phyloP scores from a whole-genome alignment of 2,797 vertebrate genomes.

The Galagoides demidoff region DNA sequence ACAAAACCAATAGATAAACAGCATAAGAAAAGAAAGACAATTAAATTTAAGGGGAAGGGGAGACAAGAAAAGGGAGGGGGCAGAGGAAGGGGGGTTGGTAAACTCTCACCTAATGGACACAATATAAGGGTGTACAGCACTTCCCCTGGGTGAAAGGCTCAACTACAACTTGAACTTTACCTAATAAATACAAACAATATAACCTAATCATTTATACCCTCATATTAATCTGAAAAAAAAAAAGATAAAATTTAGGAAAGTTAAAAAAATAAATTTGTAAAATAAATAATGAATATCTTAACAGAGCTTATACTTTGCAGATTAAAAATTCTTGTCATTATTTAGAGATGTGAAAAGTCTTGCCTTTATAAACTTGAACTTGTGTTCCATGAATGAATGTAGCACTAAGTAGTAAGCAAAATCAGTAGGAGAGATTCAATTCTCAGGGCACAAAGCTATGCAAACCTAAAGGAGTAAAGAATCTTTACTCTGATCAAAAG shows the following conservation, averaged over 20 bases:
- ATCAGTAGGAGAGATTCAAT: constrained; percentile 59
- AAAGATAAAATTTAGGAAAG: background rate
- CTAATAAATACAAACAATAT: no score
- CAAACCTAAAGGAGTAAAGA: constrained; percentile 63
- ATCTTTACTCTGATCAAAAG: background rate
- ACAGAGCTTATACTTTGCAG: constrained; percentile 33
- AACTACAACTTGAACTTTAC: no score
- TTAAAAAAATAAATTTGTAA: constrained; percentile 51
- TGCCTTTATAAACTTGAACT: constrained; percentile 53
- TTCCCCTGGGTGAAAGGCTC: no score
- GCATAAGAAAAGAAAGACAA: no score
- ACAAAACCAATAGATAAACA: no score
- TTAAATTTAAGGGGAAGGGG: no score
- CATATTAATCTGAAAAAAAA: constrained; percentile 1
- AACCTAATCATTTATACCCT: no score
- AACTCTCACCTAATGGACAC: no score
- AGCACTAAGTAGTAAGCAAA: constrained; percentile 71
- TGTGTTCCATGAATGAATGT: constrained; percentile 71
- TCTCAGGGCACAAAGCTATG: constrained; percentile 68
- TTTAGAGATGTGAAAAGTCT: background rate
- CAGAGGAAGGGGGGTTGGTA: no score
- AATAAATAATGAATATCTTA: constrained; percentile 63
- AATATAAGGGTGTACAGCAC: no score
- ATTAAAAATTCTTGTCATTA: constrained; percentile 56
- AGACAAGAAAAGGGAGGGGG: no score